Percentiles rank a stretch among this genome's conserved stretches.
These are phyloP conservation scores for Fringilla coelebs DNA, from an alignment of 2,797 vertebrate species.

Conservation along the genomic window DNA sequence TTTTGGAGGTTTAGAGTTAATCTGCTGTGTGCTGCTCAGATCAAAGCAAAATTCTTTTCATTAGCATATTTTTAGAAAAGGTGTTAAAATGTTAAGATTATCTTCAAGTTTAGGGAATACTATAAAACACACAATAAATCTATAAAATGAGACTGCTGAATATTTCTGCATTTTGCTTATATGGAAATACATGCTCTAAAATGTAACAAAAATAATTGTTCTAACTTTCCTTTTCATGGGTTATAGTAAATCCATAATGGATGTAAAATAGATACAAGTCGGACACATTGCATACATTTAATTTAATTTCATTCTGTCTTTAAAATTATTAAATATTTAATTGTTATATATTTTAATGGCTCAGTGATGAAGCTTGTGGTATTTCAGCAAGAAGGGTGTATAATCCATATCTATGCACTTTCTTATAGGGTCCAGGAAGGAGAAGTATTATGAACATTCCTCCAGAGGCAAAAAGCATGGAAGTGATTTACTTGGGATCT, in stretches of 20 bases:
- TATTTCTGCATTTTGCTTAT: slow-evolving; percentile 25
- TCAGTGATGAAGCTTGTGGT: neutral
- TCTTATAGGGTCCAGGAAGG: neutral
- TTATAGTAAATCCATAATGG: slow-evolving; percentile 28
- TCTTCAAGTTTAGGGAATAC: slow-evolving; percentile 18
- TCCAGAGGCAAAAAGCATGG: neutral
- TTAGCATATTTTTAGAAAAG: slow-evolving; percentile 6
- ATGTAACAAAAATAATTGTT: slow-evolving; percentile 36
- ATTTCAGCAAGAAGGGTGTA: slow-evolving; percentile 23
- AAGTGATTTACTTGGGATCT: neutral
- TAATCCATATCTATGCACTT: neutral
- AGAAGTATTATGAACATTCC: neutral
- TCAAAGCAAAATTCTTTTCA: slow-evolving; percentile 20
- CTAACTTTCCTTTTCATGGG: slow-evolving; percentile 18
- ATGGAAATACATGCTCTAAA: slow-evolving; percentile 23
- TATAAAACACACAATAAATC: slow-evolving; percentile 40
- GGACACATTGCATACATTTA: neutral
- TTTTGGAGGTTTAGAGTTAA: neutral
- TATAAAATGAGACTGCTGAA: slow-evolving; percentile 19
- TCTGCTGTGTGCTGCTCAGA: neutral
- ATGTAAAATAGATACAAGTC: neutral
- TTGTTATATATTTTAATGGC: neutral
- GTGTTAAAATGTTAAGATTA: slow-evolving; percentile 11
- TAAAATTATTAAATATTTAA: neutral
- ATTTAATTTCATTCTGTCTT: neutral